phyloP scores from a whole-genome alignment of 2,113 vertebrate genomes.

The Rhegmatorhina hoffmannsi region DNA sequence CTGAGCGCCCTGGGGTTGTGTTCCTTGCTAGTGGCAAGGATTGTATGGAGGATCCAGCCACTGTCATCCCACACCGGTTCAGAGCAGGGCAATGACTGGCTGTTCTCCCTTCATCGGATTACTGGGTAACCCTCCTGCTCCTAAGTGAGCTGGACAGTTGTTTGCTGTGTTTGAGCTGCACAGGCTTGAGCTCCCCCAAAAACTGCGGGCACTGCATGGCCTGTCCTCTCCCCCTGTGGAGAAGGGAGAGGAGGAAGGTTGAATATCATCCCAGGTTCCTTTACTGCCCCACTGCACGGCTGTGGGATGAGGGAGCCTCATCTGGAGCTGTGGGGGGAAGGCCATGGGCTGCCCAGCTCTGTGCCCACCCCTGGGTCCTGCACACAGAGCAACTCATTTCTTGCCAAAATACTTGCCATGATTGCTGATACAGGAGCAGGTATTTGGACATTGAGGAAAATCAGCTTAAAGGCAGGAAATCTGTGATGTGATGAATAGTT shows the following conservation, averaged over 20 bases:
- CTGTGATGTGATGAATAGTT: background rate
- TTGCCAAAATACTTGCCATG: background rate
- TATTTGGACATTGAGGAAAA: background rate
- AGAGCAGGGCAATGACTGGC: background rate
- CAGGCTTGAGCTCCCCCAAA: background rate
- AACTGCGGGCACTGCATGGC: background rate
- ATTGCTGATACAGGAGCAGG: background rate
- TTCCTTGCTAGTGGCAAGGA: background rate
- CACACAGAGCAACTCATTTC: background rate
- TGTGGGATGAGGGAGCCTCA: background rate
- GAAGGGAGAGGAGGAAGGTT: background rate
- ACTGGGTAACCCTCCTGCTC: background rate
- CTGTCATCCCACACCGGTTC: accelerated
- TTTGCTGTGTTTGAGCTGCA: background rate
- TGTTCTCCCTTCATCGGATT: background rate
- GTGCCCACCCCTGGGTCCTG: background rate
- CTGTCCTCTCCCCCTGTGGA: background rate
- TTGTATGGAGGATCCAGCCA: background rate
- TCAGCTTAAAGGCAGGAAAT: background rate
- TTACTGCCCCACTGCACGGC: background rate
- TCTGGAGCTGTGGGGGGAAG: background rate
- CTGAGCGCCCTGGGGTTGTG: background rate
- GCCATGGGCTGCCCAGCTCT: background rate
- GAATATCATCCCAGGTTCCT: background rate
- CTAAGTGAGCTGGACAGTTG: background rate